Percentiles rank a stretch among this genome's conserved stretches.
Conservation (phyloP, 1,140 invertebrate species). For the Drosophila cardini region DNA sequence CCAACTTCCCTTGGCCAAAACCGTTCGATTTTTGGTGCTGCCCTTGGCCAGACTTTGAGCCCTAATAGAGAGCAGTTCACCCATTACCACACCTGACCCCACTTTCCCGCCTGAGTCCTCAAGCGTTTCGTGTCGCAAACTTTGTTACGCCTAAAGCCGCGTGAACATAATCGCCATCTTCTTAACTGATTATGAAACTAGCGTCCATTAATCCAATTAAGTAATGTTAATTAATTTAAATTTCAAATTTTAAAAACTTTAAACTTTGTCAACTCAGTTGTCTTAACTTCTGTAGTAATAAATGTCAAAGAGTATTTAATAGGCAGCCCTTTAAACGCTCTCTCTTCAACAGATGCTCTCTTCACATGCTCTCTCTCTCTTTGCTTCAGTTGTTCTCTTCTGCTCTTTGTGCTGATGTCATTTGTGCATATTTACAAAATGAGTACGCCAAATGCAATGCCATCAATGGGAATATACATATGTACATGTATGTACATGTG, state of each 20-base stretch:
- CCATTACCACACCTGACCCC: neutral
- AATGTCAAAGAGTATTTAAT: too few relatives aligned
- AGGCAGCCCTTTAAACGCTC: too few relatives aligned
- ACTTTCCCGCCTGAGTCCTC: neutral
- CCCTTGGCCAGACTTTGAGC: slow-evolving; percentile 27
- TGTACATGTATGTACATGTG: neutral
- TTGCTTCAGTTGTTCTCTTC: neutral
- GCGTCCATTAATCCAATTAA: too few relatives aligned
- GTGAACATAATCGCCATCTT: neutral
- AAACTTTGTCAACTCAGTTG: too few relatives aligned
- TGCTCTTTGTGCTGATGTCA: slow-evolving; percentile 6
- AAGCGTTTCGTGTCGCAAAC: neutral
- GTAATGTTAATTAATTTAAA: too few relatives aligned
- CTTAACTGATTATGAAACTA: too few relatives aligned
- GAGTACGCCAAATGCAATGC: neutral
- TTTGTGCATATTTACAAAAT: neutral
- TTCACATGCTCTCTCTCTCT: neutral
- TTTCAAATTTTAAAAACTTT: too few relatives aligned
- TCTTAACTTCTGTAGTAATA: too few relatives aligned
- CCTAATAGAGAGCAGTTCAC: slow-evolving; percentile 82
- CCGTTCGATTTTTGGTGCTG: neutral
- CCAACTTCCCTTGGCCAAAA: slow-evolving; percentile 16
- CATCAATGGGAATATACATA: neutral
- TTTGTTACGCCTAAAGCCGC: neutral
- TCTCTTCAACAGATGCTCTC: neutral